Evolutionary conservation across 2,888 invertebrate species (phyloP).

Genomic region (Lissocephala sabroskyi): DNA sequence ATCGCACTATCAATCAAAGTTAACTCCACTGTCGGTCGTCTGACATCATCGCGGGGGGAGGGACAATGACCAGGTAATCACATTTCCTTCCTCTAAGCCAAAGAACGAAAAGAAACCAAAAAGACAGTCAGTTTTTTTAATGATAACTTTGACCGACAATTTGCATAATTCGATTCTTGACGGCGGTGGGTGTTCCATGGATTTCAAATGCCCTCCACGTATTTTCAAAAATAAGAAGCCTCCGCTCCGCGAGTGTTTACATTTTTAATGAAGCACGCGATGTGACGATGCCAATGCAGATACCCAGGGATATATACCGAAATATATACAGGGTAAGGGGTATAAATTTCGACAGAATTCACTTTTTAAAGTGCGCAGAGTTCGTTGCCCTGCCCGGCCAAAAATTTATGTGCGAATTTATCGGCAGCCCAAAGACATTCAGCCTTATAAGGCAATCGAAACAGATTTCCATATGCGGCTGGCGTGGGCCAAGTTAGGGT

Average conservation of each 20-base stretch:
- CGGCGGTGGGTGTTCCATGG: too few relatives aligned
- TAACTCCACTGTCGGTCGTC: too few relatives aligned
- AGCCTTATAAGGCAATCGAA: slow-evolving; percentile 9
- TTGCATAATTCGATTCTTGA: slow-evolving; percentile 33
- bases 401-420: slow-evolving; percentile 7
- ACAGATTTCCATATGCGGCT: too few relatives aligned
- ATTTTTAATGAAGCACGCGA: slow-evolving; percentile 48
- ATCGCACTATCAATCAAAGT: too few relatives aligned
- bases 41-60: too few relatives aligned
- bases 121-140: too few relatives aligned
- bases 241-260: slow-evolving; percentile 20
- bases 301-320: slow-evolving; percentile 8
- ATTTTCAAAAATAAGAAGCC: too few relatives aligned
- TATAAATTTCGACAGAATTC: slow-evolving; percentile 17
- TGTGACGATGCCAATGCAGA: slow-evolving; percentile 13
- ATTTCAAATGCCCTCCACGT: slow-evolving; percentile 35
- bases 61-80: too few relatives aligned
- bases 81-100: too few relatives aligned
- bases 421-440: not conserved
- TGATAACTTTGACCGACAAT: slow-evolving; percentile 22
- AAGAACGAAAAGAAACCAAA: too few relatives aligned
- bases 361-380: slow-evolving; percentile 19
- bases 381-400: slow-evolving; percentile 14
- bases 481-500: too few relatives aligned
- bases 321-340: not conserved